Base-by-base conservation (phyloP, 1,140 invertebrate genomes). In the Phocides pigmalion region DNA sequence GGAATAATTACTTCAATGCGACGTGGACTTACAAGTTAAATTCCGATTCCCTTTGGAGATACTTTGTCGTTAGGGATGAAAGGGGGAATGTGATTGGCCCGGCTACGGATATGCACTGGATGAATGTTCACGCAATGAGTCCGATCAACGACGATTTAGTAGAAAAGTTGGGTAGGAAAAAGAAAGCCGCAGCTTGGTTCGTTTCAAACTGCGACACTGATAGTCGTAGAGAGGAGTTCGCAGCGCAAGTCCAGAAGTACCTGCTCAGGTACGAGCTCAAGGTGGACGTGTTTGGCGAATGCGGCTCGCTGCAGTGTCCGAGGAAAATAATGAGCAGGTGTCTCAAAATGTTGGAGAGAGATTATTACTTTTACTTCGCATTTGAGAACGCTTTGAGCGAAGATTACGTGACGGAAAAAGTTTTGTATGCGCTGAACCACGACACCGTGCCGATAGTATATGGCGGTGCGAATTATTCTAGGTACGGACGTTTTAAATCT, bases 261-360 rank as follows among this genome's bases (percentile, higher is more conserved):
- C 90, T 96, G 37, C 59, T 75, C 4, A 59, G 70, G 15, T 84
- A 76, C 22, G 64, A 71, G 14, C 56, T 84, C 12, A 59, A 61
- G n/a, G 89, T 96, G 0, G 94, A 96, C 77, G 91, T 95, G 28
- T 96, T 93, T 72, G 96, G 96, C 4, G 71, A 62, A 0, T 97
- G 96, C 79, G 93, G 93, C 2, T 64, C 54, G 9, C 46, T 81
- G 0, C 44, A 70, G 3, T 93, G 92, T 70, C 62, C 79, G 0
- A 71, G 44, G 28, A 32, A 81, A 15, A 32, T 66, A 9, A 72
- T 74, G 72, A 58, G 82, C 3, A 28, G 51, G 19, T 93, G 93
- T 53, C 92, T 92, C 15, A 54, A 79, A 1, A 76, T 81, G 14
- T 47, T 94, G 0, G 68, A 87, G 25, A 84, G 89, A 1, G 56